Percentiles rank a stretch among this genome's conserved stretches.
These are phyloP conservation scores for Peucedramus taeniatus DNA, from an alignment of 2,113 vertebrate species.

Conservation along the genomic window DNA sequence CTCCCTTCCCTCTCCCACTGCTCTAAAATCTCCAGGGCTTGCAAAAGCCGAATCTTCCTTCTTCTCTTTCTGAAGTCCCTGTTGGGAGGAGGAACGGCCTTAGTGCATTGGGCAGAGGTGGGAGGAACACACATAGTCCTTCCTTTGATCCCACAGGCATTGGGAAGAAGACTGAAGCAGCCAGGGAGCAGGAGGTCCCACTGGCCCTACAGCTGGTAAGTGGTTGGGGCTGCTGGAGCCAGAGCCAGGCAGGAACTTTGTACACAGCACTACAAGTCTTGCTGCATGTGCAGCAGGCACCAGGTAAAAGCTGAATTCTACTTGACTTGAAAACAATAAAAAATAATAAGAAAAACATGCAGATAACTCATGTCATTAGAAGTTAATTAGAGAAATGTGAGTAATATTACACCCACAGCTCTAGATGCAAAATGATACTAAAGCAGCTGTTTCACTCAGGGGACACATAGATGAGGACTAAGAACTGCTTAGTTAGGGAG, in stretches of 20 bases:
- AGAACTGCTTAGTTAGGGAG: conserved; percentile 25
- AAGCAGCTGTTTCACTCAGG: conserved; percentile 9
- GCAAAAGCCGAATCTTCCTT: background rate
- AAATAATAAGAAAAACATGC: background rate
- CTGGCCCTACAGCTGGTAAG: background rate
- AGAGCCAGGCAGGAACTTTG: background rate
- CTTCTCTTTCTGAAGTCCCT: background rate
- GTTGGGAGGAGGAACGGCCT: rapidly evolving
- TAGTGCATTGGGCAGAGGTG: background rate
- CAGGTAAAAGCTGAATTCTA: background rate
- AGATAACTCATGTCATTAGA: conserved; percentile 27
- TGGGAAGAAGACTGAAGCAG: background rate
- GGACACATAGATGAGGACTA: background rate
- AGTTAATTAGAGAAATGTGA: conserved; percentile 42
- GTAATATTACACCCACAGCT: background rate
- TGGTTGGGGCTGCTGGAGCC: rapidly evolving
- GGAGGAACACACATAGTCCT: background rate
- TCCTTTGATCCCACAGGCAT: background rate
- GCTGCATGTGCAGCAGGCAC: background rate
- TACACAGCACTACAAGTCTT: rapidly evolving
- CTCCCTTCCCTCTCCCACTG: rapidly evolving
- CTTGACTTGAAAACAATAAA: conserved; percentile 15
- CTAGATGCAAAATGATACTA: background rate
- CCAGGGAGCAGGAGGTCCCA: background rate
- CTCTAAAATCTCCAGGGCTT: background rate